phyloP scores from a whole-genome alignment of 2,113 vertebrate genomes.

The Urocitellus parryii region DNA sequence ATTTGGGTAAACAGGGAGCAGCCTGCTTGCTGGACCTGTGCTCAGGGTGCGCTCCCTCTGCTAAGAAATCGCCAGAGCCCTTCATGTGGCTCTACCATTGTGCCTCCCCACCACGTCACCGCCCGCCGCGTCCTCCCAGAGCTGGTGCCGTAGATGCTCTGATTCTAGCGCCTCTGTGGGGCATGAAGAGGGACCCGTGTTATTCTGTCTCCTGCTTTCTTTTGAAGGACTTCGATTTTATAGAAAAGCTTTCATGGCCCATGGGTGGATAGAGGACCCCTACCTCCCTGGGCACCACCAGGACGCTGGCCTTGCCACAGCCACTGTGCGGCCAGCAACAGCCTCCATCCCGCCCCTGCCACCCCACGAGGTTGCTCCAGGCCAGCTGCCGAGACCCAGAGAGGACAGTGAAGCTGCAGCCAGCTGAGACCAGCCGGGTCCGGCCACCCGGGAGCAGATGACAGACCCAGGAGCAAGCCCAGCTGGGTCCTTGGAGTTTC shows the following conservation, averaged over 20 bases:
- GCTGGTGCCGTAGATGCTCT: not conserved
- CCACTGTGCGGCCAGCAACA: not conserved
- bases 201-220: not conserved
- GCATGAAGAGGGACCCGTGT: not conserved
- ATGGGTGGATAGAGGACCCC: too few species aligned
- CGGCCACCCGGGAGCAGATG: too few species aligned
- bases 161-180: not conserved
- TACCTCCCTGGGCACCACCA: too few species aligned
- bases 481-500: rapidly evolving
- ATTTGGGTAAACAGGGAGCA: not conserved
- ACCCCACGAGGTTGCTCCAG: not conserved
- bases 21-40: not conserved
- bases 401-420: not conserved
- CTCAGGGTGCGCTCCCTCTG: not conserved
- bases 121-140: too few species aligned
- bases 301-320: too few species aligned
- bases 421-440: not conserved
- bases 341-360: not conserved
- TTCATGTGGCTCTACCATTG: not conserved
- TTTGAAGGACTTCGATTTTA: not conserved
- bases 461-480: not conserved
- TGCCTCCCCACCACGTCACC: too few species aligned
- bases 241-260: too few species aligned
- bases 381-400: not conserved
- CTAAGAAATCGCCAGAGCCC: not conserved